phyloP scores from a whole-genome alignment of 2,113 vertebrate species.

The Indri indri region DNA sequence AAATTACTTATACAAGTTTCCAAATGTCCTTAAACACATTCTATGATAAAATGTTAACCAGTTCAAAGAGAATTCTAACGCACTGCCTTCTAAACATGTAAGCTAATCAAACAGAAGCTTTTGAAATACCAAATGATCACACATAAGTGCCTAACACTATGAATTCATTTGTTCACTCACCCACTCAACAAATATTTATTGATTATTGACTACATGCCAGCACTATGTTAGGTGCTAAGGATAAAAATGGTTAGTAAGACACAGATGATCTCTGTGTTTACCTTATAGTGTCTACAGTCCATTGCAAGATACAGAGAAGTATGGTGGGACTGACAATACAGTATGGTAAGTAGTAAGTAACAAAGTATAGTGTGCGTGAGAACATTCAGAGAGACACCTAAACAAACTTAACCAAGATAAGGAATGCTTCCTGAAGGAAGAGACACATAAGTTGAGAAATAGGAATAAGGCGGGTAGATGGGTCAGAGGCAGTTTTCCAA shows the following conservation, averaged over 20 bases:
- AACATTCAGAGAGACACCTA: not conserved
- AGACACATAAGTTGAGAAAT: not conserved
- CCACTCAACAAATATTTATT: not conserved
- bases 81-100: not conserved
- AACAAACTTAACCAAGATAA: not conserved
- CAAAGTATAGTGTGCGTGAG: not conserved
- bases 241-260: not conserved
- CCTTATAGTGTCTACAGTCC: not conserved
- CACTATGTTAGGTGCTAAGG: not conserved
- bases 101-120: conserved; percentile 1
- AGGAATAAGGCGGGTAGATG: not conserved
- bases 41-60: not conserved
- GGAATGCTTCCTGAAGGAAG: not conserved
- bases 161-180: not conserved
- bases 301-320: not conserved
- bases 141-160: not conserved
- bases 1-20: conserved; percentile 27
- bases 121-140: conserved; percentile 32
- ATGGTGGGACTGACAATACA: not conserved
- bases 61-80: not conserved
- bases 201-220: not conserved
- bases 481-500: not conserved
- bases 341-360: not conserved
- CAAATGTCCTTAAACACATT: not conserved
- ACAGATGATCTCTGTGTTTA: not conserved